Conservation (phyloP, 2,888 invertebrate genomes). For the Hemithea aestivaria region DNA sequence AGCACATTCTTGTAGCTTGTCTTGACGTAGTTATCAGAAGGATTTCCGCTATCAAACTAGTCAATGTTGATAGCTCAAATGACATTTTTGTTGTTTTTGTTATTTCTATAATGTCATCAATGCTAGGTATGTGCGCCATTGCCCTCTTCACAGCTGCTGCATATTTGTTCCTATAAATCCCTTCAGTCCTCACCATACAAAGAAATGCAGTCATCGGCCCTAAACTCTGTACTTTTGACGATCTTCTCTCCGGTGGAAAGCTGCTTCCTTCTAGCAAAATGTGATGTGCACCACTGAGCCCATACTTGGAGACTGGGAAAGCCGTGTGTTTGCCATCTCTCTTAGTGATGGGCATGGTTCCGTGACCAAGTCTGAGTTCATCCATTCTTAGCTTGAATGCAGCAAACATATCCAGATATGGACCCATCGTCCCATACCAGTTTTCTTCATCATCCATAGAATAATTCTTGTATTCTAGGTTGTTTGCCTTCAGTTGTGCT, state of each 20-base stretch:
- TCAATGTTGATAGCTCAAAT: too few relatives aligned
- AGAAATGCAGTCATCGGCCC: background rate
- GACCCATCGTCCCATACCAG: slow-evolving; percentile 6
- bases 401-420: slow-evolving; percentile 1
- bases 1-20: too few relatives aligned
- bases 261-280: background rate
- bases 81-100: too few relatives aligned
- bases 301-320: background rate
- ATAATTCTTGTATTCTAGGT: background rate
- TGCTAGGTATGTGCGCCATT: too few relatives aligned
- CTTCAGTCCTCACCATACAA: too few relatives aligned
- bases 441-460: background rate
- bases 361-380: slow-evolving; percentile 3
- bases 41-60: too few relatives aligned
- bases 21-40: too few relatives aligned
- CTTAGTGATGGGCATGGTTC: slow-evolving; percentile 1
- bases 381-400: background rate
- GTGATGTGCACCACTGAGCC: background rate
- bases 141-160: too few relatives aligned
- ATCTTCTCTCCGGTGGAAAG: background rate
- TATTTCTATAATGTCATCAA: too few relatives aligned
- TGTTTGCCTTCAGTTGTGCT: too few relatives aligned
- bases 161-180: too few relatives aligned
- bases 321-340: slow-evolving; percentile 2
- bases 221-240: background rate